These are phyloP conservation scores for Diarsia mendica DNA, from an alignment of 2,888 invertebrate species.

Conservation along the genomic window DNA sequence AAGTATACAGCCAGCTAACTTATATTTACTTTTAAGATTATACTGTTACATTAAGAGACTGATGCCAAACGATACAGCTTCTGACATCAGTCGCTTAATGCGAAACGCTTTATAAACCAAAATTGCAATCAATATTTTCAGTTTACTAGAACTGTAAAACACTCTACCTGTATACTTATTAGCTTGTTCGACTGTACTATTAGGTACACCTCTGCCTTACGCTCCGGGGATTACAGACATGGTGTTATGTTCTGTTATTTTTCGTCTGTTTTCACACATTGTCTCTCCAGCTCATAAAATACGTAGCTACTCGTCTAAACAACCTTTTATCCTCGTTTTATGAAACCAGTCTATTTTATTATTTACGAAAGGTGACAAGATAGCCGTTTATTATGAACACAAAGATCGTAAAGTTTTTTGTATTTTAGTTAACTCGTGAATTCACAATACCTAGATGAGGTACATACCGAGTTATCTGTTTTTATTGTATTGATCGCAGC, in stretches of 20 bases:
- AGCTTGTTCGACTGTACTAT: no score
- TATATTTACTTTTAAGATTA: no score
- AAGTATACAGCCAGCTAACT: no score
- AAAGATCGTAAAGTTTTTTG: constrained; percentile 6
- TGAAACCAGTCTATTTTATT: neutral
- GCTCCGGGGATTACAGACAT: no score
- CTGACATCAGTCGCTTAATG: no score
- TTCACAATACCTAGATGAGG: neutral
- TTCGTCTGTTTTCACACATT: constrained; percentile 8
- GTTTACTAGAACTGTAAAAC: no score
- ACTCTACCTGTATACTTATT: no score
- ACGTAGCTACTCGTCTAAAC: neutral
- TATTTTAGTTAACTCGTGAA: constrained; percentile 1
- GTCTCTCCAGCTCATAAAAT: constrained; percentile 21
- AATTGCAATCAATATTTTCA: no score
- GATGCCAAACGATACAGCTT: no score
- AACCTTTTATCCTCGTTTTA: neutral
- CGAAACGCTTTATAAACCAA: no score
- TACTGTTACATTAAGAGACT: no score
- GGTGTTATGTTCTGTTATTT: neutral
- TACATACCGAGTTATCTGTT: neutral
- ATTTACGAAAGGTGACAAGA: constrained; percentile 14
- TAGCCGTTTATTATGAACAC: neutral
- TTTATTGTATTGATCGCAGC: constrained; percentile 10
- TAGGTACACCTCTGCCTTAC: no score